Base-by-base conservation (phyloP, 92 coral and sea anemone species). In the Porites cylindrica region DNA sequence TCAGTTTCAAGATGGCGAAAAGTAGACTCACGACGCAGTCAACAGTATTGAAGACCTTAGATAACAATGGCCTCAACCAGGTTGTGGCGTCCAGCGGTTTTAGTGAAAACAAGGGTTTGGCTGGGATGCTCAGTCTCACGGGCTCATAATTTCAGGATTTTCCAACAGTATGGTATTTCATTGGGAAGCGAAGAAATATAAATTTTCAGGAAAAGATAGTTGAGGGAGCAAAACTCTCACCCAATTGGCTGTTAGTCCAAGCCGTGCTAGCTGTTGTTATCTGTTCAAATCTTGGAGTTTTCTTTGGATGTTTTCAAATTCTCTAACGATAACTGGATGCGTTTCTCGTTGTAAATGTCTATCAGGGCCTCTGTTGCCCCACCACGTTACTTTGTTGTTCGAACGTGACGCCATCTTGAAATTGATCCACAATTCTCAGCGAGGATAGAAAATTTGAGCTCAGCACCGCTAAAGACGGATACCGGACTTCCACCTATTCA, bases 401-500 rank as follows among this genome's bases (percentile, higher is more conserved):
- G 65, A 16, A 8, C 65, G 12, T 4, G 65, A 60, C 65, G 65
- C 65, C 65, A 6, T 60, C 65, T 60, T 60, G n/a, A 16, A 60
- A 11, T 60, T 60, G n/a, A 60, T 7, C 65, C 65, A 60, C 16
- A 60, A 60, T 60, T 60, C 20, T 60, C 65, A 60, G 20, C 20
- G 20, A 60, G 65, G n/a, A 60, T 16, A 60, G 65, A 60, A 60
- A 60, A 60, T 60, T 60, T 60, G 14, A 18, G 65, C 17, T 3
- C 65, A 20, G 75, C 73, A 69, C 73, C 51, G 17, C 73, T 26
- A 69, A 69, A 69, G 24, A 69, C 73, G 29, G 19, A 18, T 51
- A 69, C 51, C 6, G 14, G 20, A 32, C 29, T 1, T 26, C 75
- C 56, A 43, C 72, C 72, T 21, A 68, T 68, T 68, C 72, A 29